phyloP scores from a whole-genome alignment of 30 jellyfish, hydroid and myxozoan species.

The Chironex yamaguchii region DNA sequence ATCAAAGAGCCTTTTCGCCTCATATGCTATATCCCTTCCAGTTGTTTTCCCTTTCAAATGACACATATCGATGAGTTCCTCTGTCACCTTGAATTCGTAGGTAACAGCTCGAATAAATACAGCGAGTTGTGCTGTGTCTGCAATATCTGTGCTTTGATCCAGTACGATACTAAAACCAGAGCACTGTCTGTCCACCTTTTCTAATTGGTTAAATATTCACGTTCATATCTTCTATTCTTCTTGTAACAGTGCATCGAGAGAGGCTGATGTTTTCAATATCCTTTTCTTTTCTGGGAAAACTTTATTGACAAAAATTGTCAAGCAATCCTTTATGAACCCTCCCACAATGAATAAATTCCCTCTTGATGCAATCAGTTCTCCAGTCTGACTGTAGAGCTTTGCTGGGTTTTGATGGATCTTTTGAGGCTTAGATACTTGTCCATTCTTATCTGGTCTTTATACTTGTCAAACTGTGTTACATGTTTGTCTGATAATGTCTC shows the following conservation, averaged over 20 bases:
- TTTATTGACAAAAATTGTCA: slow-evolving; percentile 16
- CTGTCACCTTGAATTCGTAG: background rate
- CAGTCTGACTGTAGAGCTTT: background rate
- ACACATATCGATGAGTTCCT: background rate
- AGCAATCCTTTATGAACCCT: slow-evolving; percentile 42
- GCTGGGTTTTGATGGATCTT: background rate
- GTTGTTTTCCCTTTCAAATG: background rate
- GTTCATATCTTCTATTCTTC: slow-evolving; percentile 30
- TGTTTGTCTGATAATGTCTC: background rate
- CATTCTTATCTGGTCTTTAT: background rate
- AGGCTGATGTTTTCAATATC: slow-evolving; percentile 25
- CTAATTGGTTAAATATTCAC: slow-evolving; percentile 14
- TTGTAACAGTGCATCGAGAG: slow-evolving; percentile 50
- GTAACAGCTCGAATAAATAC: background rate
- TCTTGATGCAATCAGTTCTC: slow-evolving; percentile 43
- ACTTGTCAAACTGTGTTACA: background rate
- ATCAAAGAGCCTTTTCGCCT: background rate
- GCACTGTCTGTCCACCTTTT: background rate
- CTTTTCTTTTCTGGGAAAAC: slow-evolving; percentile 52
- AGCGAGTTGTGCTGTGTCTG: background rate
- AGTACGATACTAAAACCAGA: no score
- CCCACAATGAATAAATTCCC: slow-evolving; percentile 32
- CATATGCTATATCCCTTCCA: background rate
- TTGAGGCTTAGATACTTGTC: background rate
- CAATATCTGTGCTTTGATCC: background rate